Evolutionary conservation across 2,113 vertebrate species (phyloP), one percentile per base, ranked within the genome.

Genomic region (Nyctibius bracteatus): DNA sequence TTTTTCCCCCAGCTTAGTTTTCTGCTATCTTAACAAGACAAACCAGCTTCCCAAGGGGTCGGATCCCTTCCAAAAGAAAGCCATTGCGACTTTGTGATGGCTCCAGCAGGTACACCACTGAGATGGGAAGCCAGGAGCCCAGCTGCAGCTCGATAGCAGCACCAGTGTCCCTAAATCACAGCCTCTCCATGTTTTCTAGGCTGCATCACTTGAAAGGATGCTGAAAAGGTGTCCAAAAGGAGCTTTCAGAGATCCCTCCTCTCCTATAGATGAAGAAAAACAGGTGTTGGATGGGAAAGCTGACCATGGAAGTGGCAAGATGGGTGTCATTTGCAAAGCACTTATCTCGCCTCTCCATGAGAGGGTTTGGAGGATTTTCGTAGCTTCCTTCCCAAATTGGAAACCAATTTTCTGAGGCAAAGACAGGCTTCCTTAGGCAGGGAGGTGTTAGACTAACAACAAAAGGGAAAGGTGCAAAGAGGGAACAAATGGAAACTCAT

Each of bases 381-480:
- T 67, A 41, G 61, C 81, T 94, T 81, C 65, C 86, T 91, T 92
- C 84, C 73, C 81, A 62, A 81, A 59, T 17, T 84, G 61, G 72
- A 91, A 92, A 89, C 47, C 72, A 39, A 44, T 95, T 92, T 94
- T 92, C 70, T 37, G 74, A 91, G 81, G 73, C 57, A 92, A 68
- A 95, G 66, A 54, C 81, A 65, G 65, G 35, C 68, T 67, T 81
- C 43, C 65, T 71, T 77, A 41, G 86, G 66, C 84, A 91, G 74
- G n/a, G 66, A 96, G 71, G 96, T 94, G 95, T 96, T 96, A 96
- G 81, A 93, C 84, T 80, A 90, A 93, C 92, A 95, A 96, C 95
- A 97, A 97, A 96, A 96, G 96, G 94, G 94, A 96, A 95, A 94
- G 93, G 94, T 91, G 96, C 93, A 95, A 96, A 96, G 87, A 96